Evolutionary conservation across 2,113 vertebrate species (phyloP).

Genomic region (Oriolus oriolus): DNA sequence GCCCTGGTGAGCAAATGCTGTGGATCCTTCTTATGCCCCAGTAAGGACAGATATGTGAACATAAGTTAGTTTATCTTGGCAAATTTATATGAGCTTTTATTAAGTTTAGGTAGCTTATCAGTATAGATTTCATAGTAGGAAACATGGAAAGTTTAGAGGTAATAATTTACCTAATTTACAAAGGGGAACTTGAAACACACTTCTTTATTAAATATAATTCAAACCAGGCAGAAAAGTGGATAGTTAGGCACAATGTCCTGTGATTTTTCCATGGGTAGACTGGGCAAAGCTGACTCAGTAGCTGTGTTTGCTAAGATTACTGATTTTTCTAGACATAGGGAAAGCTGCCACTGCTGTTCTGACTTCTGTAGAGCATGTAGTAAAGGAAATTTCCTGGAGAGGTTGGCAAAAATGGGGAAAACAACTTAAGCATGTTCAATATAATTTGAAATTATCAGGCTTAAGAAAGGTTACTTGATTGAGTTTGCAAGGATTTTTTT

Average conservation of each 20-base stretch:
- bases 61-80: background rate
- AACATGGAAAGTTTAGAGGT: background rate
- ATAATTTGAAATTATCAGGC: background rate
- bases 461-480: background rate
- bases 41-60: background rate
- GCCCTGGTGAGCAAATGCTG: background rate
- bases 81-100: background rate
- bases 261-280: background rate
- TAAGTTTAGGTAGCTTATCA: background rate
- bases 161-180: background rate
- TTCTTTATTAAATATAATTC: background rate
- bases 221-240: background rate
- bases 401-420: background rate
- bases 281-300: background rate
- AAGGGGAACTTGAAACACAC: background rate
- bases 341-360: background rate
- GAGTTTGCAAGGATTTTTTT: background rate
- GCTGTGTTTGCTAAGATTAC: background rate
- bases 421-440: background rate
- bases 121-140: background rate
- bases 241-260: background rate
- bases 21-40: background rate
- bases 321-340: background rate
- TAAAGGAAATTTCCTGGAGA: background rate
- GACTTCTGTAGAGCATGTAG: background rate